Base-by-base conservation (phyloP, 2,888 invertebrate species). In the Euclidia mi region DNA sequence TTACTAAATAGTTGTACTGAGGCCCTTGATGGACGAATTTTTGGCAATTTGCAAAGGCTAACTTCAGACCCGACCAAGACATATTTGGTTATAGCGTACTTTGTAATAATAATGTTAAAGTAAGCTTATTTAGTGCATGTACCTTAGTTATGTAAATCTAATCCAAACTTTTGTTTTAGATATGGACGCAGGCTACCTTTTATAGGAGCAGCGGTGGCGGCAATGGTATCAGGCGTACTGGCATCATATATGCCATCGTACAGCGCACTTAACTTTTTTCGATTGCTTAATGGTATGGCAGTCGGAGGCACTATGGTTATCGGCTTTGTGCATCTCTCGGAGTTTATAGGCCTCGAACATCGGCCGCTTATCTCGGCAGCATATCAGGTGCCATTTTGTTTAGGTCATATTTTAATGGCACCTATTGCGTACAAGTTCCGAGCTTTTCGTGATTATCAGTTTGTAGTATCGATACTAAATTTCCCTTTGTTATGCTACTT, bases 251-350 rank as follows among this genome's bases (percentile, higher is more conserved):
- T 12, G 12, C 1, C 3, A 4, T 28, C 38, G 14, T 49, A 34
- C 12, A 6, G 11, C 9, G 0, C 29, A 6, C 49, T 56, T 96
- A 96, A 0, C 89, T 96, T 53, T 95, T 96, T 1, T 96, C 96
- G 0, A 96, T 95, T 56, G 87, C 64, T 61, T 86, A 86, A 96
- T 20, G 97, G 96, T 0, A 85, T 96, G 43, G 96, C 97, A n/a
- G 96, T 96, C 0, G 97, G 97, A 32, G 97, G 97, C n/a, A 96
- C 96, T 0, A 96, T 96, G 96, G 96, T 97, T 7, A 72, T 86
- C 12, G 85, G 86, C 11, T 89, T 88, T 56, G 90, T 90, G 0
- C 84, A 96, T 6, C 85, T 95, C 0, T 96, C 96, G 96, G 96
- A 96, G 81, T 91, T 95, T 45, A 90, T 95, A 47, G 96, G 96